A percentile compares a stretch with the other conserved stretches of the same genome.
Evolutionary conservation across 2,113 vertebrate genomes (phyloP).

Genomic region (Rana temporaria): DNA sequence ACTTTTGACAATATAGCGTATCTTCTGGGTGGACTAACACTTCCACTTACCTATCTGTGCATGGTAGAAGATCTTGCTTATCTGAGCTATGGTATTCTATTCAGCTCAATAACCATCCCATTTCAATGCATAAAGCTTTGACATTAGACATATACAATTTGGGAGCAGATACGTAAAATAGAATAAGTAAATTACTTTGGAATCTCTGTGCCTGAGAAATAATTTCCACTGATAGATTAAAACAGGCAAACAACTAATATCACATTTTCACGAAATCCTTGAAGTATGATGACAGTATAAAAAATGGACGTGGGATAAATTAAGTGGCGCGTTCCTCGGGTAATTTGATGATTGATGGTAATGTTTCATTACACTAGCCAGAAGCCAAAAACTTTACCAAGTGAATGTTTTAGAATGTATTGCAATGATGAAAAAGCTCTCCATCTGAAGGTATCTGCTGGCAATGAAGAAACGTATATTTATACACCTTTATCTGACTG

Average conservation of each 20-base stretch:
- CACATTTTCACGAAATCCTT: conserved; percentile 6
- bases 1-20: too few relatives aligned
- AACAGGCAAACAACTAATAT: neutral
- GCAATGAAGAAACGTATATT: conserved; percentile 3
- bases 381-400: neutral
- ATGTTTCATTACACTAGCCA: conserved; percentile 2
- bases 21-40: too few relatives aligned
- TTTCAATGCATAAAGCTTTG: too few relatives aligned
- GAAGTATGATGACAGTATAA: neutral
- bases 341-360: conserved; percentile 32
- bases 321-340: neutral
- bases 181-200: neutral
- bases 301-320: neutral
- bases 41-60: too few relatives aligned
- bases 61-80: too few relatives aligned
- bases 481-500: neutral
- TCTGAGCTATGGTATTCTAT: too few relatives aligned
- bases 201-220: neutral
- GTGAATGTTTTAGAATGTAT: neutral
- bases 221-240: neutral
- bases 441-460: neutral
- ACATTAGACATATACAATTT: neutral
- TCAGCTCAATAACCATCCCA: too few relatives aligned
- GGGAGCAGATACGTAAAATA: neutral
- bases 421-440: conserved; percentile 8